Evolutionary conservation across 2,797 vertebrate genomes (phyloP), one percentile per base, ranked within the genome.

Genomic region (Hydrophis major): DNA sequence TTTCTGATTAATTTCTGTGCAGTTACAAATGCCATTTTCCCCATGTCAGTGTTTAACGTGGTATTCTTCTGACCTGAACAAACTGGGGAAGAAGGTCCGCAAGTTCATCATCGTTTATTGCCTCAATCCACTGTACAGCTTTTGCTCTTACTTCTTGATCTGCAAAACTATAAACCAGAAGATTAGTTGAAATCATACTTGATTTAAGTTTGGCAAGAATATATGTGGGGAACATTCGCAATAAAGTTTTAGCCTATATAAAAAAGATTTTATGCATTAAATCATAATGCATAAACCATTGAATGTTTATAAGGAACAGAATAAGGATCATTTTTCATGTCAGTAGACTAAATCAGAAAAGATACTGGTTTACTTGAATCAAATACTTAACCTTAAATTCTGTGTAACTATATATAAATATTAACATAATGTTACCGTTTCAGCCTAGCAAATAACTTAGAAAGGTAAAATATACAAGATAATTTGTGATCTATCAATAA

Each of bases 21-120:
- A 90, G 55, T 90, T 28, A 20, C 16, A 66, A 89, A n/a, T 90
- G 50, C 2, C 18, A 10, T 42, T 25, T 42, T 13, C 25, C 10
- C 22, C 20, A 37, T 69, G 83, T 63, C 50, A 50, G 28, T 25
- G 28, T 53, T 90, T 89, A 89, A 63, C 42, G 25, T 20, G 42
- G 4, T 92, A 50, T n/a, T 94, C 63, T 20, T 88, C 94, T 97
- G 93, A 99, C 99, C 98, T 99, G 99, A 8, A 99, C 99, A 93
- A 99, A 98, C 50, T 99, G 99, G 87, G 99, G 99, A 89, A 99
- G 98, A 95, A 99, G 99, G 96, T 99, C 99, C 60, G 98, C 97
- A 94, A 99, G 97, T 92, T 99, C 99, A 95, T 99, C 99, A 88
- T 99, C 99, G 78, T 98, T 99, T 97, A 99, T 98, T 60, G 98